Evolutionary conservation across 2,113 vertebrate genomes (phyloP), one percentile per base, ranked within the genome.

Genomic region (Onychorhynchus coronatus): DNA sequence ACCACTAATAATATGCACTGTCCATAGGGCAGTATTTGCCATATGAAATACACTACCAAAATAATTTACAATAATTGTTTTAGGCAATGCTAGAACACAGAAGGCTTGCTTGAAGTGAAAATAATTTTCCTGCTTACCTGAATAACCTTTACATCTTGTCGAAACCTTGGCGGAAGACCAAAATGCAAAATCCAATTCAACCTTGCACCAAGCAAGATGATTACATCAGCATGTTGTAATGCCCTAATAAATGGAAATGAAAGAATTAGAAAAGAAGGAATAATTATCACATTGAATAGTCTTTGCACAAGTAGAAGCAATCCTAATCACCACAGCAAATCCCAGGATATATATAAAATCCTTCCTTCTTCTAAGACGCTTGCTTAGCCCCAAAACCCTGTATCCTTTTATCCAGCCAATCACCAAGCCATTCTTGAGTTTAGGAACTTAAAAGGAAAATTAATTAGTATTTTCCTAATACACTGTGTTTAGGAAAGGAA

Each of bases 111-210:
- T 58, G 17, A 53, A 75, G 6, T 17, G 22, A n/a, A 2, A 56
- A 37, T 27, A 5, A 47, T 66, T 78, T 73, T 53, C 66, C 66
- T 72, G 27, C 46, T 89, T 93, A 99, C 99, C 99, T 99, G 99
- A 95, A 99, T 99, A 95, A 99, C 93, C 94, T 99, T 99, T 35
- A 99, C 99, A 96, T 98, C 89, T 37, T 98, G 97, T 71, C 73
- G 98, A 91, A 99, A 99, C 91, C 99, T 98, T 28, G 99, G 99
- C 52, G 99, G 98, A 75, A 99, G 98, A 62, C 99, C 99, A 97
- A 99, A 99, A 97, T 99, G 99, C 85, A 99, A 97, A 90, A 99
- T 99, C 99, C 99, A 99, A 73, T 99, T 99, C 72, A 99, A 97
- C 89, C 99, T 98, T 67, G 99, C 99, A 93, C 99, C 99, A 82